Conservation (phyloP, 2,797 vertebrate genomes). For the Dallia pectoralis region DNA sequence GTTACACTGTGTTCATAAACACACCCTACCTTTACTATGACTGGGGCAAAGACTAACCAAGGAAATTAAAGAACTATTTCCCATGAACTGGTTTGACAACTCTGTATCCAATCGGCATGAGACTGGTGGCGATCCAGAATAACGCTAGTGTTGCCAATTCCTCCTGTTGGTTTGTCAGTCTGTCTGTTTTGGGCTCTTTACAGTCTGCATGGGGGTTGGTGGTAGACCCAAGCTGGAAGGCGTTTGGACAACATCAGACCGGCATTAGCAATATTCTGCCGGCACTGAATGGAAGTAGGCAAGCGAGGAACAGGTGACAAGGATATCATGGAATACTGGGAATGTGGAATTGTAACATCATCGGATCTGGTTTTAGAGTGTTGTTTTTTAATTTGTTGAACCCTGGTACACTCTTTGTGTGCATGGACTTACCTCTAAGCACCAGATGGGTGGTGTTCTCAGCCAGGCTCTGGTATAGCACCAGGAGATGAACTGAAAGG, state of each 20-base stretch:
- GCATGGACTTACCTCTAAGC: neutral
- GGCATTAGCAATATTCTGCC: slow-evolving; percentile 16
- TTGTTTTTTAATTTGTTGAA: neutral
- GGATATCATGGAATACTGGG: neutral
- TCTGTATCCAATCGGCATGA: slow-evolving; percentile 2
- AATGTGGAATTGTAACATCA: neutral
- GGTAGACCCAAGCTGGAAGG: slow-evolving; percentile 18
- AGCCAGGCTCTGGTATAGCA: slow-evolving; percentile 14
- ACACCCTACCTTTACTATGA: neutral
- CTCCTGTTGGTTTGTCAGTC: slow-evolving; percentile 18
- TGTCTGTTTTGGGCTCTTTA: slow-evolving; percentile 41
- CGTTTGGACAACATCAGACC: slow-evolving; percentile 7
- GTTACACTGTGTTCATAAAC: neutral
- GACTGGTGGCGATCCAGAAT: slow-evolving; percentile 13
- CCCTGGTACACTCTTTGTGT: neutral
- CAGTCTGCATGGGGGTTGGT: slow-evolving; percentile 33
- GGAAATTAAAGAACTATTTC: slow-evolving; percentile 23
- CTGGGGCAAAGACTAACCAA: neutral
- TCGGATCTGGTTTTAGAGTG: neutral
- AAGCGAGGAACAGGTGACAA: neutral
- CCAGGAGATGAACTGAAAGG: slow-evolving; percentile 39
- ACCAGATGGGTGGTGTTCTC: slow-evolving; percentile 5
- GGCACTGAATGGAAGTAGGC: neutral
- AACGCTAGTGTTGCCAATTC: slow-evolving; percentile 6
- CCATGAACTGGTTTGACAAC: slow-evolving; percentile 52